phyloP scores from a whole-genome alignment of 2,797 vertebrate species.

The Schizopygopsis pylzovi region DNA sequence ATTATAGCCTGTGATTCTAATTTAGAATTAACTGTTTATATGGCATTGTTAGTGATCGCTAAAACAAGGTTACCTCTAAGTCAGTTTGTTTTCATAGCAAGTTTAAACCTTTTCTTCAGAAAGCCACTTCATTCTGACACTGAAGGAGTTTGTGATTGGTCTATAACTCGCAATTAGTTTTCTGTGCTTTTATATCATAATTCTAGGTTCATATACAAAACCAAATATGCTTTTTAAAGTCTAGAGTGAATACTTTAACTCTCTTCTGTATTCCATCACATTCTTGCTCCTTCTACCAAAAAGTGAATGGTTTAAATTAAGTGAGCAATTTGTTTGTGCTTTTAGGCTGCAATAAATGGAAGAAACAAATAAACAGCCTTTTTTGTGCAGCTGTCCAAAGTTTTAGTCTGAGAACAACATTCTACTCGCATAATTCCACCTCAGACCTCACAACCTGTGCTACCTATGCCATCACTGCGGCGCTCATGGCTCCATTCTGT shows the following conservation, averaged over 20 bases:
- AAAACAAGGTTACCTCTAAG: not conserved
- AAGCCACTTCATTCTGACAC: not conserved
- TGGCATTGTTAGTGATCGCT: not conserved
- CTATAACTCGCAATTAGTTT: not conserved
- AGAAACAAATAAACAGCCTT: not conserved
- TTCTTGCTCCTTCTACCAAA: not conserved
- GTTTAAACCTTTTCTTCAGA: not conserved
- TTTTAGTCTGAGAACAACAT: conserved; percentile 4
- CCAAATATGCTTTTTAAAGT: not conserved
- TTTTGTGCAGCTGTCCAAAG: not conserved
- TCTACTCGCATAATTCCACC: conserved; percentile 38
- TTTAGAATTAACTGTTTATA: not conserved
- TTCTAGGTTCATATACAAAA: not conserved
- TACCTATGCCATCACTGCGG: not conserved
- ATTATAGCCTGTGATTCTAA: conserved; percentile 44
- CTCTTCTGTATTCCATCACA: no score
- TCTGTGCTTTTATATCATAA: not conserved
- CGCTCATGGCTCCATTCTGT: not conserved
- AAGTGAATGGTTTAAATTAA: conserved; percentile 9
- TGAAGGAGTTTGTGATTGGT: not conserved
- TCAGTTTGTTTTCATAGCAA: not conserved
- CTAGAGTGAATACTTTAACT: not conserved
- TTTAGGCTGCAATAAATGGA: conserved; percentile 2
- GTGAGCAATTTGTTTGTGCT: not conserved
- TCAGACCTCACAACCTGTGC: conserved; percentile 30